Base-by-base conservation (phyloP, 2,888 invertebrate genomes). In the Rhynchonema sp. region DNA sequence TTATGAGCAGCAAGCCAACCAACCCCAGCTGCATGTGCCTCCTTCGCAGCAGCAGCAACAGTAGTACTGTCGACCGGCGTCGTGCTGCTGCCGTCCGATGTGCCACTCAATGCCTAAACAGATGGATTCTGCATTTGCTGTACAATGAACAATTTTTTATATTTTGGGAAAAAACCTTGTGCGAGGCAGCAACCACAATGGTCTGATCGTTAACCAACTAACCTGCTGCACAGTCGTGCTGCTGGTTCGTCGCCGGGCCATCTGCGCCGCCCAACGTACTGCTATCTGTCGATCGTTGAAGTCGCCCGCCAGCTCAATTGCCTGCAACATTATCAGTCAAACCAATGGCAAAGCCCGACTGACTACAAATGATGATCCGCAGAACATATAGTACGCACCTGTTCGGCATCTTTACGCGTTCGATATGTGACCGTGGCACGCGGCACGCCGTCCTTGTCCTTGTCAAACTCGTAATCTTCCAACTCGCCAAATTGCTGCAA, bases 401-500 rank as follows among this genome's bases (percentile, higher is more conserved):
- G 79, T 74, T 87, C 87, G 0, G 87, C 87, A 70, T 85, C 84
- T 69, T 83, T 82, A 55, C 87, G 79, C 46, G 82, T 80, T 67
- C 82, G 82, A 76, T 82, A 88, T 73, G 83, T 83, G 59, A 87
- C 75, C 55, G 84, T 81, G 64, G 86, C 78, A 68, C 84, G 83
- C 23, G 87, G 87, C 62, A 84, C 81, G 30, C 81, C 80, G 58
- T 82, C 80, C 17, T 25, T 23, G 20, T 30, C 46, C 26, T 55
- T 28, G 71, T 85, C 84, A 65, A 83, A 82, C 60, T 82, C 81
- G 71, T 86, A 84, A 72, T 85, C 85, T n/a, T 83, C 83, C 65
- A 91, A 83, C 72, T 86, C 86, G 58, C 89, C 89, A 75, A 82
- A 88, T 82, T 84, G 83, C 87, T 88, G 75, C 28, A 67, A 64